Evolutionary conservation across 1,140 invertebrate species (phyloP).

Genomic region (Centruroides vittatus): DNA sequence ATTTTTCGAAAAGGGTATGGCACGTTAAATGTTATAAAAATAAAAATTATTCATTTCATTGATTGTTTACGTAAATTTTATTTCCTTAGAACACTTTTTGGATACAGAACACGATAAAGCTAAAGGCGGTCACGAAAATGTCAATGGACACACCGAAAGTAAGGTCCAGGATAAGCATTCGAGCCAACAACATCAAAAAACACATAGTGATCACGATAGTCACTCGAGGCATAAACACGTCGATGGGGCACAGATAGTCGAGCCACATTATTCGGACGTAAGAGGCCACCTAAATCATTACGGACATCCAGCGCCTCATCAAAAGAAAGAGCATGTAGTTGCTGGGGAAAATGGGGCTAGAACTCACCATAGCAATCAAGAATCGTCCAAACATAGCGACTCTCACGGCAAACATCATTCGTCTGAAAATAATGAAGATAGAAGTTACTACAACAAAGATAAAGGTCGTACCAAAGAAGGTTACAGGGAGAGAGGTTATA

Average conservation of each 20-base stretch:
- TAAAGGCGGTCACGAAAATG: slow-evolving; percentile 8
- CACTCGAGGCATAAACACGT: not conserved
- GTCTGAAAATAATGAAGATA: slow-evolving; percentile 1
- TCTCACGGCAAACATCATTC: not conserved
- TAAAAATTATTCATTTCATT: not conserved
- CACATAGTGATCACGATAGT: slow-evolving; percentile 2
- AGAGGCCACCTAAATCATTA: not conserved
- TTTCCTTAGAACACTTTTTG: slow-evolving; percentile 14
- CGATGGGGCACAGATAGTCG: not conserved
- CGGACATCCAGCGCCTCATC: not conserved
- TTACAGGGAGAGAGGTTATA: slow-evolving; percentile 19
- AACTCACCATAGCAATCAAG: not conserved
- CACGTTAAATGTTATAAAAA: not conserved
- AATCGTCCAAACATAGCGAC: not conserved
- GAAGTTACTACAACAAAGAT: slow-evolving; percentile 8
- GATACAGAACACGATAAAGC: slow-evolving; percentile 16
- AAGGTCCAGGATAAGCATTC: slow-evolving; percentile 7
- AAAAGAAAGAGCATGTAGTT: not conserved
- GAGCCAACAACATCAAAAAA: slow-evolving; percentile 2
- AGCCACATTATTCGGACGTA: not conserved
- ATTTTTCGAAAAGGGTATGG: slow-evolving; percentile 11
- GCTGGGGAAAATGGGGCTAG: not conserved
- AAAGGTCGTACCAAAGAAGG: slow-evolving; percentile 19
- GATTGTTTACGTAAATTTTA: too few species aligned
- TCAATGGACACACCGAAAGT: slow-evolving; percentile 6